phyloP scores from a whole-genome alignment of 2,797 vertebrate species.

The Ceyx erithaca region DNA sequence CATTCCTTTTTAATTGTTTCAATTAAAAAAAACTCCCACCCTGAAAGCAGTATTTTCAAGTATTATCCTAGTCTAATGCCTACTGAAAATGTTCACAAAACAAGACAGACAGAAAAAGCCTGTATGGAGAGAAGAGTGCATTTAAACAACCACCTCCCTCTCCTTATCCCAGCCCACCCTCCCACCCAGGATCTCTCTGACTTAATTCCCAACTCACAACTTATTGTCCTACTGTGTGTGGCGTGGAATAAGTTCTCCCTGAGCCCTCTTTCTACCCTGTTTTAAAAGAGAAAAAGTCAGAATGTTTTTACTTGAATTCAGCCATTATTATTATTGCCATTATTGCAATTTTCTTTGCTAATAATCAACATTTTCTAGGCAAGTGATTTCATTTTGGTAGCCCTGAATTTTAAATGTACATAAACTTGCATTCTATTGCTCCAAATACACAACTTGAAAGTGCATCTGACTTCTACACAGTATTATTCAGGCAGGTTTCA shows the following conservation, averaged over 20 bases:
- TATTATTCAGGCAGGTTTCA: conserved; percentile 30
- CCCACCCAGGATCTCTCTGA: conserved; percentile 4
- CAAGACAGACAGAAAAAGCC: not conserved
- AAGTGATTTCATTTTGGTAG: conserved; percentile 1
- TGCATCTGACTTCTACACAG: conserved; percentile 49
- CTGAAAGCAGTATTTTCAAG: conserved; percentile 31
- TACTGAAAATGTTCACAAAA: conserved; percentile 36
- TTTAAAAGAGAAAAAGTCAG: conserved; percentile 60
- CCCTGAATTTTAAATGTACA: not conserved
- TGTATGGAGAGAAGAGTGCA: conserved; percentile 26
- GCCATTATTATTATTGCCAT: conserved; percentile 47
- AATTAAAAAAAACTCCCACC: conserved; percentile 29
- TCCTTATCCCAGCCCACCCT: not conserved
- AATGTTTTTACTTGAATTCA: conserved; percentile 39
- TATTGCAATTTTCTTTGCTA: conserved; percentile 62
- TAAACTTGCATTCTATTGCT: conserved; percentile 47
- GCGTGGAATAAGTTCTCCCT: conserved; percentile 69
- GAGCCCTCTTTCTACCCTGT: conserved; percentile 53
- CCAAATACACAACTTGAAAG: conserved; percentile 34
- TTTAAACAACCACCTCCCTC: not conserved
- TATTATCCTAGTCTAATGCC: conserved; percentile 45
- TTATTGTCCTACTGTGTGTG: conserved; percentile 17
- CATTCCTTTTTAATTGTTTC: conserved; percentile 1
- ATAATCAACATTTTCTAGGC: not conserved
- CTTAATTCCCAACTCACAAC: conserved; percentile 59